Percentiles rank a stretch among this genome's conserved stretches.
Evolutionary conservation across 2,797 vertebrate genomes (phyloP).

Genomic region (Allobates femoralis): DNA sequence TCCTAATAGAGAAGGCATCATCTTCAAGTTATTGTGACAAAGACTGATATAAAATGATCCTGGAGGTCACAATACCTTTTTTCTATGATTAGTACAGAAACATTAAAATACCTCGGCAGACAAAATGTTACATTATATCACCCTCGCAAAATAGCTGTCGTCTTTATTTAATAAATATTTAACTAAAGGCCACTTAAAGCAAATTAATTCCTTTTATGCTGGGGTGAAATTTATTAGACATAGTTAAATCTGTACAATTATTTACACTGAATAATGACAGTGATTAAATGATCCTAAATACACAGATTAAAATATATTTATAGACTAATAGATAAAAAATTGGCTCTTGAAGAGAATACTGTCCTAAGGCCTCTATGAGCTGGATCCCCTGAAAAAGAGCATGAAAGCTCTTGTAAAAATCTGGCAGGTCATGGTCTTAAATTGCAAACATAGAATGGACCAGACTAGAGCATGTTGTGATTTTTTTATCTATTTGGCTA

Average conservation of each 20-base stretch:
- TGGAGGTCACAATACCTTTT: constrained; percentile 48
- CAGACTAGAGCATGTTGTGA: too few relatives aligned
- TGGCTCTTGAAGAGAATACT: neutral
- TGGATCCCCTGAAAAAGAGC: too few relatives aligned
- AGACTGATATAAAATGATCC: constrained; percentile 57
- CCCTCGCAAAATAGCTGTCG: constrained; percentile 24
- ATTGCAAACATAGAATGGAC: too few relatives aligned
- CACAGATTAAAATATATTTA: neutral
- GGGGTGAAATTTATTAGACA: neutral
- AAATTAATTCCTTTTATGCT: constrained; percentile 54
- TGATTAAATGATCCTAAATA: neutral
- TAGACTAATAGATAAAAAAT: neutral
- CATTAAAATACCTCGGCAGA: constrained; percentile 44
- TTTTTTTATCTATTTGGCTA: too few relatives aligned
- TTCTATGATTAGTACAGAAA: constrained; percentile 37
- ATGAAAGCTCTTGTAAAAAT: too few relatives aligned
- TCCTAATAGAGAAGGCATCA: constrained; percentile 47
- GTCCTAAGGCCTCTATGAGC: too few relatives aligned
- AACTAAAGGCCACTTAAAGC: constrained; percentile 52
- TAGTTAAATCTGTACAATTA: constrained; percentile 37
- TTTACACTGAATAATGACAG: neutral
- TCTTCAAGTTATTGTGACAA: constrained; percentile 55
- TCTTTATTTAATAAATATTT: constrained; percentile 56
- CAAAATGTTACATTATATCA: constrained; percentile 42
- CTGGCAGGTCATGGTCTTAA: too few relatives aligned